Evolutionary conservation across 2,113 vertebrate species (phyloP), one percentile per base, ranked within the genome.

Genomic region (Perca schrenkii): DNA sequence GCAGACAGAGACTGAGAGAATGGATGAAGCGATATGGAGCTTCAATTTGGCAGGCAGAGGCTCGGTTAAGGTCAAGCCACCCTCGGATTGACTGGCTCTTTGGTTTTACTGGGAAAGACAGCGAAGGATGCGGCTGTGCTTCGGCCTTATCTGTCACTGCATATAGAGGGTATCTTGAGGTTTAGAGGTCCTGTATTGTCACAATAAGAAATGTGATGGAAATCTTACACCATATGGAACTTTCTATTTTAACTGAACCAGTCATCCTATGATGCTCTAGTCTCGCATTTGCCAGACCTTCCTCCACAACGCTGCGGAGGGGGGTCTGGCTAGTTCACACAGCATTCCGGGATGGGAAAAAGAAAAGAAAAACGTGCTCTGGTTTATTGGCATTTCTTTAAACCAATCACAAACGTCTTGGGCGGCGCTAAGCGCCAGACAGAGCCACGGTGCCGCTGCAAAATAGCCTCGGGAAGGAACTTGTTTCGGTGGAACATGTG

Each of bases 51-150:
- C 79, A 80, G 75, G 31, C 49, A n/a, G 49, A 4, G 60, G 70
- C 66, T 82, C 54, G 0, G 66, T 36, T 88, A 84, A 88, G 84
- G 88, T 88, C 89, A 85, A 65, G 22, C 69, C 85, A 3, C 76
- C 78, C 80, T 77, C 56, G 3, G 83, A 84, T 62, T 74, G 74
- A 79, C 52, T 73, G 64, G 36, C 25, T 61, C 79, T 67, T 81
- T 64, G 72, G 34, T 76, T 90, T 79, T 74, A 66, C 76, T 54
- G 62, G 6, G 58, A 77, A 77, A 74, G 56, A 75, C 74, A 74
- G 74, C 58, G 89, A 82, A 85, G 63, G 70, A 56, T 52, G 79
- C 3, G 0, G 8, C 49, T 47, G 50, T 53, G 53, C 25, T 69
- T 71, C 15, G 1, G 70, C 68, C 60, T 84, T 58, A 53, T 83